phyloP scores from a whole-genome alignment of 1,140 invertebrate species.

The Pachypsylla venusta region DNA sequence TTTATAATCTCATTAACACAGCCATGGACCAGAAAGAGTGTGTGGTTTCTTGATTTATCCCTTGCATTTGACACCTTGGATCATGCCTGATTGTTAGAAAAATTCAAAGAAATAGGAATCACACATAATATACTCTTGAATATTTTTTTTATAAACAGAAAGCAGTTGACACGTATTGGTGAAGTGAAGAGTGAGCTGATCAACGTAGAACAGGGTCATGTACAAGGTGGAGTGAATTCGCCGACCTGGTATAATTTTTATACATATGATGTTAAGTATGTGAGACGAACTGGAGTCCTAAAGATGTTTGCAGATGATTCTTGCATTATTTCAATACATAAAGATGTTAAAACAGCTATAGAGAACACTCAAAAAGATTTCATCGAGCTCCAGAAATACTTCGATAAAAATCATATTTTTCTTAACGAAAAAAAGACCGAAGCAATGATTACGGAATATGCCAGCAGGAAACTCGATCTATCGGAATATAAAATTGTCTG shows the following conservation, averaged over 20 bases:
- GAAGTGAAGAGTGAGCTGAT: background rate
- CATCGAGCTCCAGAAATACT: background rate
- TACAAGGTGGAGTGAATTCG: background rate
- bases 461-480: background rate
- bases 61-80: background rate
- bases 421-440: constrained; percentile 1
- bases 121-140: background rate
- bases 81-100: background rate
- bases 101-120: background rate
- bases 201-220: background rate
- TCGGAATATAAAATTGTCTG: too few species aligned
- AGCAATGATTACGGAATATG: background rate
- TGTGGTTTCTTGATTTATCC: background rate
- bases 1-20: background rate
- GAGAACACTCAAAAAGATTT: background rate
- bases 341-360: background rate
- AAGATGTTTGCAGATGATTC: background rate
- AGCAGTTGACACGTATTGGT: background rate
- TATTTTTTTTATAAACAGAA: background rate
- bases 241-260: background rate
- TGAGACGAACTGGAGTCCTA: background rate
- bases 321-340: background rate
- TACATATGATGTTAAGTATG: background rate
- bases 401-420: background rate
- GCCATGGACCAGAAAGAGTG: background rate